Base-by-base conservation (phyloP, 2,888 invertebrate genomes). In the Nasonovia ribisnigri region DNA sequence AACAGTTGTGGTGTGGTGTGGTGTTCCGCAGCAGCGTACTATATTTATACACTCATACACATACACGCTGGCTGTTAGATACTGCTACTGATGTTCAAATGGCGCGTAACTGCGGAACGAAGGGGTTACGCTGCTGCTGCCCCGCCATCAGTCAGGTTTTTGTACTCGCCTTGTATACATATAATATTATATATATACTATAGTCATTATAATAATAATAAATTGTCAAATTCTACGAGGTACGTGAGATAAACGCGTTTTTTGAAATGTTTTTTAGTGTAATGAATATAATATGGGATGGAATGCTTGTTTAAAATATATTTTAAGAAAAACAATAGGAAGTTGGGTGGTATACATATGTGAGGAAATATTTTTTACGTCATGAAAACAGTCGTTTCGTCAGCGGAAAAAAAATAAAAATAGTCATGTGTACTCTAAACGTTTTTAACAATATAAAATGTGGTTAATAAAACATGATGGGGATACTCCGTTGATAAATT, bases 321-420 rank as follows among this genome's bases (percentile, higher is more conserved):
- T 42, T 88, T 54, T 3, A 54, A 92, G 42, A 88, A n/a, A 93
- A 93, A 93, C 86, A 93, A 93, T 93, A 90, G 87, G 51, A 90
- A 90, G 60, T 90, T 29, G 51, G 10, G 51, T 48, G 51, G 84
- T 88, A 46, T 46, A 90, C 84, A 90, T 57, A 67, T 86, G 90
- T 10, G 20, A 90, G 51, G 60, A 43, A 87, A 57, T 46, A 46
- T 36, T 36, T 77, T 90, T 84, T 42, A 26, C 26, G 8, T 36
- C 84, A 90, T 90, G 84, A 90, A 90, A 90, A 93, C 26, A 57
- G 24, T 60, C 0, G 48, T 92, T 90, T 90, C 60, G 36, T 87
- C 36, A 20, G 48, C 0, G 48, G 11, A 60, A 92, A 92, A 92
- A 92, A 87, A 36, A 77, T 36, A 77, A 46, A 57, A 48, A 67